Evolutionary conservation across 1,140 invertebrate species (phyloP), one percentile per base, ranked within the genome.

Genomic region (Drosophila arawakana): DNA sequence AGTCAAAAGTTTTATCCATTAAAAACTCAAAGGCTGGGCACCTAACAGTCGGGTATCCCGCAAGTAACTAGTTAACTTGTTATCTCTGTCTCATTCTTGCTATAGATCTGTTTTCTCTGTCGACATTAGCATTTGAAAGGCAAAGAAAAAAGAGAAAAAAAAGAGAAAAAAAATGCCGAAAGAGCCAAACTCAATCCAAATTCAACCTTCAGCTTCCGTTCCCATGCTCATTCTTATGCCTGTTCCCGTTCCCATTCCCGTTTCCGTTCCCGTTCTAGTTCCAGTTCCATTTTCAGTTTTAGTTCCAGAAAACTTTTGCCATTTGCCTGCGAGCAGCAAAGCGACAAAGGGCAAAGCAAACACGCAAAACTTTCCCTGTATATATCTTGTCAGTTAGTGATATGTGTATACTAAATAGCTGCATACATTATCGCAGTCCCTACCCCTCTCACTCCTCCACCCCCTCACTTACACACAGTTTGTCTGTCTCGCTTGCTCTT

Each of bases 261-360:
- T 21, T 21, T 1, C 18, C 18, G 18, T 30, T 30, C 25, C 10
- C 5, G 41, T 25, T 41, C 41, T 15, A 69, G 47, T 11, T 66
- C 43, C 43, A 66, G 44, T 41, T 73, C 50, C 57, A 54, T 11
- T 54, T 68, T 54, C 35, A 59, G 46, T 52, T 47, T 68, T 55
- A 41, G 44, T 49, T 62, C 35, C 52, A 44, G 55, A 54, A 84
- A 83, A 84, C 68, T 83, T 83, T 84, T 80, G 52, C 81, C 81
- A 83, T 80, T 84, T 83, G 81, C 76, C 81, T 83, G 73, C 73
- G 59, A 80, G 81, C 73, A 39, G 55, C 80, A 80, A 80, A 73
- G 25, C 78, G 79, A 81, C 79, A 83, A 84, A 83, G 78, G 79
- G 79, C 73, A 65, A 71, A 71, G 78, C 78, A 69, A 81, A 66